Conservation (phyloP, 2,797 vertebrate species). For the Hirundo rustica region DNA sequence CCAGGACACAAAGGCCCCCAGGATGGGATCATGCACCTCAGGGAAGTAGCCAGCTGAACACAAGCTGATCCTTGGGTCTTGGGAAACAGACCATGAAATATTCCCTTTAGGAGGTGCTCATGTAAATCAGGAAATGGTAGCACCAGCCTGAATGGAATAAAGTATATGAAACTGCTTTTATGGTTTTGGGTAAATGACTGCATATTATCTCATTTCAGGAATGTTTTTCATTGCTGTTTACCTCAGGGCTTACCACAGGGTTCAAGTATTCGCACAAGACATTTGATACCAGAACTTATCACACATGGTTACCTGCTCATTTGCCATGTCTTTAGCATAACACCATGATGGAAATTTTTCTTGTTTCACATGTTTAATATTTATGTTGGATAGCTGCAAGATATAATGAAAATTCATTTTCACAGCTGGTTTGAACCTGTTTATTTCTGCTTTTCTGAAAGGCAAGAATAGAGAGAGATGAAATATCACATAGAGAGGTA, state of each 20-base stretch:
- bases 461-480: background rate
- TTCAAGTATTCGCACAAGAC: background rate
- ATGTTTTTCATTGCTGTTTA: background rate
- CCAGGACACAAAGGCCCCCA: background rate
- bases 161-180: background rate
- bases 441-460: slow-evolving; percentile 37
- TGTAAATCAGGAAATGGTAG: background rate
- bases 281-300: background rate
- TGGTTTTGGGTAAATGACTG: background rate
- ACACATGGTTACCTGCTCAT: background rate
- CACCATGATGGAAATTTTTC: background rate
- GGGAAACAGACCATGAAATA: background rate
- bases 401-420: slow-evolving; percentile 53
- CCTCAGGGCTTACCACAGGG: background rate
- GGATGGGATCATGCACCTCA: rapidly evolving
- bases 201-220: background rate
- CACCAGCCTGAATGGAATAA: background rate
- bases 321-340: background rate
- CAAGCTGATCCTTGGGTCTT: background rate
- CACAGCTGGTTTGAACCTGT: slow-evolving; percentile 14
- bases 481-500: background rate
- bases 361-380: slow-evolving; percentile 32
- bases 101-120: background rate
- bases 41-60: background rate
- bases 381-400: slow-evolving; percentile 38